Evolutionary conservation across 2,888 invertebrate species (phyloP).

Genomic region (Polydrusus cervinus): DNA sequence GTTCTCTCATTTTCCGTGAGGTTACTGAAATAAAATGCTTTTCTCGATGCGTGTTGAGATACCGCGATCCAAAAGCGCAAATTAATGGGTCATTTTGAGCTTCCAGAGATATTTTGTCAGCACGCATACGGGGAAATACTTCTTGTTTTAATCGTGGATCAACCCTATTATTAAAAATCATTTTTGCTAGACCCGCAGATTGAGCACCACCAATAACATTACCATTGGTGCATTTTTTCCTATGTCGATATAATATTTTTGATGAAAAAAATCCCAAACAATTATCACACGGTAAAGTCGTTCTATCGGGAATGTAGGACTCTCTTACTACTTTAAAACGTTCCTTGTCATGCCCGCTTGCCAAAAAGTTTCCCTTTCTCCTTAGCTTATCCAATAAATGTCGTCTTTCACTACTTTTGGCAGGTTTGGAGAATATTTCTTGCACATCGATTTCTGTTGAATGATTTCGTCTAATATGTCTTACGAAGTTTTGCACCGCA

Average conservation of each 20-base stretch:
- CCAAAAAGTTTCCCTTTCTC: slow-evolving; percentile 50
- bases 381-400: slow-evolving; percentile 38
- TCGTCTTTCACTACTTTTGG: slow-evolving; percentile 1
- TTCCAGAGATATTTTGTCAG: slow-evolving; percentile 43
- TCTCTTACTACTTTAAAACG: slow-evolving; percentile 36
- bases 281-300: slow-evolving; percentile 37
- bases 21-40: slow-evolving; percentile 55
- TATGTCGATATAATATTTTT: slow-evolving; percentile 38
- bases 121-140: slow-evolving; percentile 50
- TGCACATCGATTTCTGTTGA: slow-evolving; percentile 40
- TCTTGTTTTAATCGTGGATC: slow-evolving; percentile 15
- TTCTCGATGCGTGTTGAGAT: slow-evolving; percentile 55
- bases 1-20: slow-evolving; percentile 55
- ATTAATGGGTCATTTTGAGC: slow-evolving; percentile 46
- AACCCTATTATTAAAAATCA: slow-evolving; percentile 17
- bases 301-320: neutral
- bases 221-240: slow-evolving; percentile 33
- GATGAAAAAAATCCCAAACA: slow-evolving; percentile 40
- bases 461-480: slow-evolving; percentile 49
- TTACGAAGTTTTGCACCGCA: slow-evolving; percentile 47
- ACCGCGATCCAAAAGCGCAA: slow-evolving; percentile 56
- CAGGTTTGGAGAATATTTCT: slow-evolving; percentile 20
- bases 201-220: neutral
- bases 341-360: slow-evolving; percentile 5
- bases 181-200: neutral